Evolutionary conservation across 1,140 invertebrate species (phyloP).

Genomic region (Sinonovacula constricta): DNA sequence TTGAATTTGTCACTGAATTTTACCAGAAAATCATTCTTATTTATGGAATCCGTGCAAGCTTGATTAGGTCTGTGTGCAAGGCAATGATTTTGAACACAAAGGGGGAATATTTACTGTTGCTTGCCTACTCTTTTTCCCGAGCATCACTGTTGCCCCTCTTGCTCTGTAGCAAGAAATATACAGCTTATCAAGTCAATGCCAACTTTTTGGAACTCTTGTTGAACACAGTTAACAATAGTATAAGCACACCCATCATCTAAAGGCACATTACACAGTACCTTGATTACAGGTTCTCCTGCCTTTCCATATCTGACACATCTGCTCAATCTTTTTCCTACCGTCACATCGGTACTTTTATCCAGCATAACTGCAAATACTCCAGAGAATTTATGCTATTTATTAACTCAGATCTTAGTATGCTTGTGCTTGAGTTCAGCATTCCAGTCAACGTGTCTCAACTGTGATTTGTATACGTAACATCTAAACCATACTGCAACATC

Average conservation of each 20-base stretch:
- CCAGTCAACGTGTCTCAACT: slow-evolving; percentile 7
- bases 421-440: background rate
- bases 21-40: slow-evolving; percentile 24
- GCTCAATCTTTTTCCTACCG: slow-evolving; percentile 2
- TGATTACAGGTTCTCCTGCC: background rate
- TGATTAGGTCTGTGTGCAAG: slow-evolving; percentile 13
- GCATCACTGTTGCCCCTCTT: slow-evolving; percentile 20
- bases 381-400: background rate
- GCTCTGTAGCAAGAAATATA: slow-evolving; percentile 19
- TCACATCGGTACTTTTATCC: slow-evolving; percentile 22
- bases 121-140: slow-evolving; percentile 15
- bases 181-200: background rate
- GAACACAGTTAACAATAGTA: slow-evolving; percentile 2
- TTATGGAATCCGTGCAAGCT: slow-evolving; percentile 28
- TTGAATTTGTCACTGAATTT: slow-evolving; percentile 37
- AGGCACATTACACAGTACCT: slow-evolving; percentile 6
- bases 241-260: background rate
- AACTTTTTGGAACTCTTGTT: background rate
- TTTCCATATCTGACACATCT: slow-evolving; percentile 11
- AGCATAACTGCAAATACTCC: background rate
- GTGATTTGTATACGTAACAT: slow-evolving; percentile 11
- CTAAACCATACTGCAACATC: background rate
- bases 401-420: background rate
- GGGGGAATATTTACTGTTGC: slow-evolving; percentile 19
- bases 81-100: slow-evolving; percentile 28